Base-by-base conservation (phyloP, 2,113 vertebrate genomes). In the Ariopsis seemanni region DNA sequence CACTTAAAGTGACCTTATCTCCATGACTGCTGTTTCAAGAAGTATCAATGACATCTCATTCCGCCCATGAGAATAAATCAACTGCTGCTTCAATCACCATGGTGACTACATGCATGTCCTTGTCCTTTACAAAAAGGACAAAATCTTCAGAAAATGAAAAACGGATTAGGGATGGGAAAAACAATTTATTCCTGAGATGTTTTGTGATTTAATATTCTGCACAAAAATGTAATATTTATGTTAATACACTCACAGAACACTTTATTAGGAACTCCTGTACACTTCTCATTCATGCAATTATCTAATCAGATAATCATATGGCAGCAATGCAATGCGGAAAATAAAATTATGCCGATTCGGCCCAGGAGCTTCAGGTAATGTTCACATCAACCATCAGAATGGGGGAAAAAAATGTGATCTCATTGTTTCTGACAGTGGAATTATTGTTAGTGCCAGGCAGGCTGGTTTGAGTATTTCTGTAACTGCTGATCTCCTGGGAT, bases 1-100 rank as follows among this genome's bases (percentile, higher is more conserved):
- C 82, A 88, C 87, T 88, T 79, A 85, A 85, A 53, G 55, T 88
- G 87, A 89, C 88, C 88, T 91, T 88, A 85, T 89, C 90, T 88
- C 84, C 53, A 78, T 18, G 67, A 67, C 88, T 25, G 71, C 67
- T 58, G 71, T 72, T 81, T 86, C 52, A 85, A 78, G 77, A 88
- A 89, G 90, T 87, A 87, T 88, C 87, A 90, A 85, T 87, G 85
- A 87, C 87, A 87, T 85, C 82, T 89, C 82, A 80, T 86, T 82
- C 83, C 67, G 85, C 69, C 81, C 74, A 50, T 58, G 14, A 81
- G 83, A 87, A 85, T 75, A 85, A 88, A 82, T 87, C 83, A 82
- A 63, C 58, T 30, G 20, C 63, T 72, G 63, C 22, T 42, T 63
- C 42, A 65, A 80, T 53, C 60, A n/a, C 82, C 42, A 48, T 20